Evolutionary conservation across 2,888 invertebrate genomes (phyloP), one percentile per base, ranked within the genome.

Genomic region (Eristalis pertinax): DNA sequence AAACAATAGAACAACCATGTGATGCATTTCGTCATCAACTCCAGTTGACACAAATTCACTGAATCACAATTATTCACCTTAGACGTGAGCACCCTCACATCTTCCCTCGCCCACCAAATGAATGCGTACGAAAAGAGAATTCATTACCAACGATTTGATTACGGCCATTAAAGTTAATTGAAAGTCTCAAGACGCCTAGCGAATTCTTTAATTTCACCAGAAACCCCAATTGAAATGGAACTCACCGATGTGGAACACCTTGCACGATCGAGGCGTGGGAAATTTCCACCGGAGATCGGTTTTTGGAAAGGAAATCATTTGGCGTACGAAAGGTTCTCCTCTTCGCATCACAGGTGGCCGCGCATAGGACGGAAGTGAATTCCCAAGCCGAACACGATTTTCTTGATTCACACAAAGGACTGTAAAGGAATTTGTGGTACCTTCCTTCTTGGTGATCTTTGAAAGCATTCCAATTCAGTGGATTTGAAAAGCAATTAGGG

Each of bases 391-490:
- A 72, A 60, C 60, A 35, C 26, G 19, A 38, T 65, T 35, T 22
- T 22, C 35, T 65, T 43, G 50, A 22, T 75, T 72, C 72, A 38
- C 75, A 76, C 80, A 82, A 72, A 78, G 70, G 77, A 74, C 77
- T 19, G 7, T 67, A 63, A n/a, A 43, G 58, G 81, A 68, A 65
- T 41, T 56, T 41, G 58, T 56, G 56, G 50, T 50, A 13, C 76
- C 75, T 41, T 72, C 5, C 22, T 13, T 65, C 41, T 19, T 63
- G 32, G 19, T 24, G 38, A n/a, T 22, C 24, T 11, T 35, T 7
- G 15, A 67, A 64, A 73, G 43, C 26, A 26, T 13, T 65, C 50
- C 69, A 56, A 70, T 64, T 56, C 38, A 19, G 24, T 1, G 32
- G 43, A 65, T 69, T 69, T 43, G 24, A 13, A 24, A 58, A 73